Evolutionary conservation across 2,888 invertebrate species (phyloP), one percentile per base, ranked within the genome.

Genomic region (Chalcosyrphus nemorum): DNA sequence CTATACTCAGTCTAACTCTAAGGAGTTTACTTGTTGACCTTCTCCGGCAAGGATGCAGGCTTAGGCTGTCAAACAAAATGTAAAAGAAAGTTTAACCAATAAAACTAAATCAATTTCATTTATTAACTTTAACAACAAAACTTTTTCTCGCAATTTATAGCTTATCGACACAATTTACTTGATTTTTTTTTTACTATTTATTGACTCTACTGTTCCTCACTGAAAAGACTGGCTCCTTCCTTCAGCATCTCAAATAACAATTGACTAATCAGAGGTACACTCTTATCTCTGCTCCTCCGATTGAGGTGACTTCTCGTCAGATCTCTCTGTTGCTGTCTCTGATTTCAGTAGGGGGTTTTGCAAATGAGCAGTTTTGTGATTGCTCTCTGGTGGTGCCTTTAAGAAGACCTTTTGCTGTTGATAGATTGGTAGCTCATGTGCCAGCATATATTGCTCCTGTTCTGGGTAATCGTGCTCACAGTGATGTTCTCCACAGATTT

Each of bases 401-500:
- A 35, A 41, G 50, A 77, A 85, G 47, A 50, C 76, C 66, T 52
- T 74, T 52, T 61, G 63, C 29, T 68, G 74, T 56, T 52, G 65
- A 41, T 61, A 85, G 35, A 75, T 66, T 63, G 78, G 63, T 77
- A 91, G 65, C 29, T 90, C 91, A 75, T 93, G 92, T 3, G 92
- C 89, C 59, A 91, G 86, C 89, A 91, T 90, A 80, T 89, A 91
- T 45, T 93, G 92, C 70, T 93, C 93, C 81, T 90, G 90, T 86
- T 93, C 93, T 0, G 92, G 90, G 78, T 91, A 90, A 61, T 93
- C 92, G 87, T 94, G 94, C 87, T 96, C 95, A 89, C 96, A 96
- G 92, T 97, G 95, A 89, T 94, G 94, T 86, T 95, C 94, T 15
- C 95, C 95, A 88, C 97, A 96, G 89, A 93, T 93, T 86, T 93